Evolutionary conservation across 1,140 invertebrate genomes (phyloP).

Genomic region (Reticulitermes speratus): DNA sequence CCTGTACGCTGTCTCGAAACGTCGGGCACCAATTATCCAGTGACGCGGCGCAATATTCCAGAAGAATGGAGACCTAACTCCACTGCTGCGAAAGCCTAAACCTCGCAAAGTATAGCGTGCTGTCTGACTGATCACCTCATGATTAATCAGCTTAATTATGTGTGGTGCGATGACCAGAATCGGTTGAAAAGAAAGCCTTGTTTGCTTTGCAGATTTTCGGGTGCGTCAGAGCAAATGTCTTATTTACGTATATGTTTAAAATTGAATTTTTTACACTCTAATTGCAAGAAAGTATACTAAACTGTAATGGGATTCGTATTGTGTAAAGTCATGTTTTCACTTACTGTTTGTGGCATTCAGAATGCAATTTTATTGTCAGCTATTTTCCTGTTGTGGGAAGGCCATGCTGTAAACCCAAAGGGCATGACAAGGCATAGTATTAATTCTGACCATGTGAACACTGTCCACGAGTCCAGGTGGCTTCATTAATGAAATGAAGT

Average conservation of each 20-base stretch:
- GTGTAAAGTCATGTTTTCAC: not conserved
- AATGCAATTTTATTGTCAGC: not conserved
- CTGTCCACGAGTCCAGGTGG: not conserved
- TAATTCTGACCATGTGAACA: constrained; percentile 2
- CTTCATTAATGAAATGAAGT: not conserved
- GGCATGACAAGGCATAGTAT: not conserved
- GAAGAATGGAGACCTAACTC: too few species aligned
- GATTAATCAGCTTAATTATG: not conserved
- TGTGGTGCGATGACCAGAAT: not conserved
- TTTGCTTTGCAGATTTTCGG: not conserved
- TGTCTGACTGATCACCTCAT: not conserved
- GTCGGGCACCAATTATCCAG: too few species aligned
- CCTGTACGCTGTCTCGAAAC: too few species aligned
- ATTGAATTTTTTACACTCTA: not conserved
- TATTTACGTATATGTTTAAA: not conserved
- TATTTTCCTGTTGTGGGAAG: not conserved
- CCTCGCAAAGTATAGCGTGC: too few species aligned
- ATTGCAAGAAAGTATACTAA: not conserved
- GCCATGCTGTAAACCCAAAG: not conserved
- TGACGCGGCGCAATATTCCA: too few species aligned
- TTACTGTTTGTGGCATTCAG: not conserved
- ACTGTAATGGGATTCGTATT: not conserved
- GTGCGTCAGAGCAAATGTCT: not conserved
- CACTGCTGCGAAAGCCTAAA: too few species aligned
- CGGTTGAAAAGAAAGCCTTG: not conserved